These are phyloP conservation scores for Phasia obesa DNA, from an alignment of 2,888 invertebrate genomes.

Conservation along the genomic window DNA sequence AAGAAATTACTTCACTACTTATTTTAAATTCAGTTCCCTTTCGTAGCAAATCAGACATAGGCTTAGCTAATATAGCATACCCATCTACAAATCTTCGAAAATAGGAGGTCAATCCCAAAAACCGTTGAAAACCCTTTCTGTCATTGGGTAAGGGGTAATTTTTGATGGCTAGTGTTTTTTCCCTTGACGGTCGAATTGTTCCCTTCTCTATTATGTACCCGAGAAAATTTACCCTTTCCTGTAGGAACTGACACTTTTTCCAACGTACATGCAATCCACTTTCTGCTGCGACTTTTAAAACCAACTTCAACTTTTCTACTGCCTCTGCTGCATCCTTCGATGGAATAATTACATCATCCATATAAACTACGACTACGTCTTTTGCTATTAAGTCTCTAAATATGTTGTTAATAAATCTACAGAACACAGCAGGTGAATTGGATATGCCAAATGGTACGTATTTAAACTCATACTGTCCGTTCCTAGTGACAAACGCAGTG, in stretches of 20 bases:
- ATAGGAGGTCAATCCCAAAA: background rate
- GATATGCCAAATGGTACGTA: no score
- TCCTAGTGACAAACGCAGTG: no score
- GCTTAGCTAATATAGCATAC: background rate
- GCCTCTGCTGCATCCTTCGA: background rate
- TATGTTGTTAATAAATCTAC: no score
- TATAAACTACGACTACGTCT: background rate
- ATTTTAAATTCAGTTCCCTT: background rate
- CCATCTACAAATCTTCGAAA: background rate
- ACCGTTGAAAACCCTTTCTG: background rate
- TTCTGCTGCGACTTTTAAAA: background rate
- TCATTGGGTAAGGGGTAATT: background rate
- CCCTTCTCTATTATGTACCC: background rate
- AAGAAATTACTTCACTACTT: no score
- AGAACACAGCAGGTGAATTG: no score
- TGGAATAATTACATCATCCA: constrained; percentile 2
- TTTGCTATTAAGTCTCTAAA: background rate
- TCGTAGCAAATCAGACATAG: background rate
- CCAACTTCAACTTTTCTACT: background rate
- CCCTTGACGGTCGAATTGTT: background rate
- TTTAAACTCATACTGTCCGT: no score
- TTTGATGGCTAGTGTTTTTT: background rate
- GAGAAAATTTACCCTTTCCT: background rate
- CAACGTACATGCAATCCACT: background rate
- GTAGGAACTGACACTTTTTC: background rate